Evolutionary conservation across 2,797 vertebrate species (phyloP), one percentile per base, ranked within the genome.

Genomic region (Enteromius anoplus): DNA sequence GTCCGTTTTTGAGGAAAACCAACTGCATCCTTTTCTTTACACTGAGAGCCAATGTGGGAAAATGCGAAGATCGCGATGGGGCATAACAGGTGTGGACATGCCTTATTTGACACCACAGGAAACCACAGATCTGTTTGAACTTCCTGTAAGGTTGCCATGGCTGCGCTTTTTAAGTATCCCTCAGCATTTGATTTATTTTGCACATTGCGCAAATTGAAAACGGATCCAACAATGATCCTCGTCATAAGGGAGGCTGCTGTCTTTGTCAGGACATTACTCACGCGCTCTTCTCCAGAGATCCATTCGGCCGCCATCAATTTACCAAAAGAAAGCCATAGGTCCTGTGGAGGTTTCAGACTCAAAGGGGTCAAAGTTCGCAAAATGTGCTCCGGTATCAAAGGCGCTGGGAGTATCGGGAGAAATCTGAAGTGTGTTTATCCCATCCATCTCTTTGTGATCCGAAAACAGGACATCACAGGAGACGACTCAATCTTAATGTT

Each of bases 231-330:
- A 72, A 75, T 79, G 78, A 86, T 89, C 89, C 90, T 88, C 78
- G 92, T 90, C 82, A 84, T 84, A 69, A n/a, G 83, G 86, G 85
- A 86, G 88, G 88, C 89, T 88, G 90, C 88, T 81, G 83, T 58
- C 87, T 88, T 85, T 89, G 81, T 85, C 66, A 69, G 83, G 69
- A 82, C 89, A 89, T 91, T 91, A 87, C 82, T 93, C 91, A 88
- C 86, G 60, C 55, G 37, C 55, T 75, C 80, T 83, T 70, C 85
- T 85, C 80, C 17, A 55, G 77, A 87, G 85, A 84, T 83, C 69
- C 58, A 80, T 84, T 86, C 68, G 21, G 15, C 81, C 65, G 75
- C 82, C 53, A 82, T 60, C 70, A 69, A 83, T 86, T 78, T 82
- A 81, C 47, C 23, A 64, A 47, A 73, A 64, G 75, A 82, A 76